These are phyloP conservation scores for Ceratina calcarata DNA, from an alignment of 1,140 invertebrate genomes.

Conservation along the genomic window DNA sequence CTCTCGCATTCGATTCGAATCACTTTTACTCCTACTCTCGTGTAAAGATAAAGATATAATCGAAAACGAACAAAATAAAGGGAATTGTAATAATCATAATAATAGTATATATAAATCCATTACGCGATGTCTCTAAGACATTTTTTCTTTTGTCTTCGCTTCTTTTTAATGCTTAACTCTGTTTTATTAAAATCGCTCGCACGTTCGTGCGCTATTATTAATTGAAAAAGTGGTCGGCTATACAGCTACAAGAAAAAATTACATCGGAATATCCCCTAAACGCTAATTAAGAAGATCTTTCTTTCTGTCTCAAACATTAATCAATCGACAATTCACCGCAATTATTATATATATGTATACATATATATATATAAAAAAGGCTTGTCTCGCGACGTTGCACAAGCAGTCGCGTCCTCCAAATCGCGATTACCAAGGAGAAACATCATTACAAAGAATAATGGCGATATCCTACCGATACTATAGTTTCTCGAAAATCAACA, in stretches of 20 bases:
- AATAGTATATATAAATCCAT: not conserved
- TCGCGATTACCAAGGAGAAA: not conserved
- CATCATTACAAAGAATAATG: constrained; percentile 6
- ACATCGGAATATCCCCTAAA: constrained; percentile 50
- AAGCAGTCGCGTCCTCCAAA: constrained; percentile 57
- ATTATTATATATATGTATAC: constrained; percentile 45
- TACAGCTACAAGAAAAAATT: constrained; percentile 60
- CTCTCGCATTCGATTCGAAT: constrained; percentile 18
- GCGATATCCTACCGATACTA: no score
- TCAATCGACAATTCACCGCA: constrained; percentile 50
- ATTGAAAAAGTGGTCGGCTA: constrained; percentile 40
- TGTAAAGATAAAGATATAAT: no score
- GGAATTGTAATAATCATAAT: not conserved
- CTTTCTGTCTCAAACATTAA: constrained; percentile 44
- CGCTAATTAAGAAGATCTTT: constrained; percentile 47
- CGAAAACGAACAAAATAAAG: no score
- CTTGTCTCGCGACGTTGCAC: constrained; percentile 54
- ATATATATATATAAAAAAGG: constrained; percentile 61
- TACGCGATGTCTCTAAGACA: not conserved
- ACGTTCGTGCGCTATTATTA: not conserved
- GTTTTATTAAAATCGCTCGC: not conserved
- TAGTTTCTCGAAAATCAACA: constrained; percentile 1
- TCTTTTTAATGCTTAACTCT: not conserved
- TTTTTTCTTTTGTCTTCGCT: not conserved
- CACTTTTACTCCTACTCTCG: not conserved